Evolutionary conservation across 2,888 invertebrate species (phyloP).

Genomic region (Timema podura): DNA sequence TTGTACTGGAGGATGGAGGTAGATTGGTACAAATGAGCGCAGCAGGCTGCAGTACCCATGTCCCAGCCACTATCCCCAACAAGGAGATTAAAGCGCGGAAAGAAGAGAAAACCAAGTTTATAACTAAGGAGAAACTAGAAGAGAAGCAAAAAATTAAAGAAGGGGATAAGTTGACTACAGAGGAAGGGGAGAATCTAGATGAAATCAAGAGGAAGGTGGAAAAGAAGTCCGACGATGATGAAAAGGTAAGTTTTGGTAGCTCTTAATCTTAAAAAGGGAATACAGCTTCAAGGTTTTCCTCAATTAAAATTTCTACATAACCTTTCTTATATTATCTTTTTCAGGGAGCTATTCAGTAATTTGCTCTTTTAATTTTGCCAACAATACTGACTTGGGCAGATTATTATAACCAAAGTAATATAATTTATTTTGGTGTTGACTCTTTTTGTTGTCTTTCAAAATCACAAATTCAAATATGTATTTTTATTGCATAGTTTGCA

Average conservation of each 20-base stretch:
- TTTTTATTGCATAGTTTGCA: too few species aligned
- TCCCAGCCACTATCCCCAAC: background rate
- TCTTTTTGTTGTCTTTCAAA: too few species aligned
- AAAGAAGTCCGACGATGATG: constrained; percentile 29
- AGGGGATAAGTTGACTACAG: constrained; percentile 21
- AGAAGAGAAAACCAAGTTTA: background rate
- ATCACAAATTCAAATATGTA: too few species aligned
- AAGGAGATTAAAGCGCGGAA: background rate
- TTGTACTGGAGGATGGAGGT: background rate
- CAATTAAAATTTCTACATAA: background rate
- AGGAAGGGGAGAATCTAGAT: background rate
- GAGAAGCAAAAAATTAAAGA: constrained; percentile 19
- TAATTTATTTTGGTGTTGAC: too few species aligned
- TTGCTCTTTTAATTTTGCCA: background rate
- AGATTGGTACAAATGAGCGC: background rate
- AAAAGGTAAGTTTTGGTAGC: constrained; percentile 30
- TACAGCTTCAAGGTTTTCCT: background rate
- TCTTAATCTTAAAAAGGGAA: too few species aligned
- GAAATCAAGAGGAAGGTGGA: constrained; percentile 17
- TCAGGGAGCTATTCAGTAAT: background rate
- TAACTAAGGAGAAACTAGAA: constrained; percentile 14
- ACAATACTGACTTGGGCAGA: too few species aligned
- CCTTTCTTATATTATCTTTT: background rate
- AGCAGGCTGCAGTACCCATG: too few species aligned
- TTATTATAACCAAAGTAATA: too few species aligned